Conservation (phyloP, 2,888 invertebrate species). For the Plagiodera versicolora region DNA sequence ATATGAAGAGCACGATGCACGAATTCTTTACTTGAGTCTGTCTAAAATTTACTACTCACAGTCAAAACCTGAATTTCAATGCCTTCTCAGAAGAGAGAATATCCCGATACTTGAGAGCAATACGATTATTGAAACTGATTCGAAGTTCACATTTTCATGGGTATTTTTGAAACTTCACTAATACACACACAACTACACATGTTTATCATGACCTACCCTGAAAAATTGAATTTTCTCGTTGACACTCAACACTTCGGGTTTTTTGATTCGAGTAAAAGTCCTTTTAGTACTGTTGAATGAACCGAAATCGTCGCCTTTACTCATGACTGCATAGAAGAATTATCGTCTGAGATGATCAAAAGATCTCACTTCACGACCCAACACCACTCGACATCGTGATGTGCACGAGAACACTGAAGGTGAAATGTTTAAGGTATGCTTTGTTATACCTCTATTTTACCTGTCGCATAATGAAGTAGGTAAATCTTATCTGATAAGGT, state of each 20-base stretch:
- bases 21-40: too few species aligned
- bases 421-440: neutral
- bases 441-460: conserved; percentile 15
- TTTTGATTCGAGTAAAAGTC: neutral
- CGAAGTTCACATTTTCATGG: too few species aligned
- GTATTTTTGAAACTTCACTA: too few species aligned
- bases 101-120: too few species aligned
- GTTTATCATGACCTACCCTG: neutral
- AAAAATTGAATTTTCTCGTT: neutral
- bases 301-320: neutral
- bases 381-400: conserved; percentile 2
- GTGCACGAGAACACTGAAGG: neutral
- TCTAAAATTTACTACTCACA: too few species aligned
- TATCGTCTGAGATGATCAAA: neutral
- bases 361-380: conserved; percentile 8
- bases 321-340: neutral
- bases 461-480: conserved; percentile 21
- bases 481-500: conserved; percentile 28
- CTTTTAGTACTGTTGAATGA: neutral
- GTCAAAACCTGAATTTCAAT: too few species aligned
- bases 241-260: neutral
- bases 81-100: too few species aligned
- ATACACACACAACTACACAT: too few species aligned
- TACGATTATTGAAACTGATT: too few species aligned
- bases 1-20: too few species aligned